phyloP scores from a whole-genome alignment of 2,888 invertebrate species.

The Leucania comma region DNA sequence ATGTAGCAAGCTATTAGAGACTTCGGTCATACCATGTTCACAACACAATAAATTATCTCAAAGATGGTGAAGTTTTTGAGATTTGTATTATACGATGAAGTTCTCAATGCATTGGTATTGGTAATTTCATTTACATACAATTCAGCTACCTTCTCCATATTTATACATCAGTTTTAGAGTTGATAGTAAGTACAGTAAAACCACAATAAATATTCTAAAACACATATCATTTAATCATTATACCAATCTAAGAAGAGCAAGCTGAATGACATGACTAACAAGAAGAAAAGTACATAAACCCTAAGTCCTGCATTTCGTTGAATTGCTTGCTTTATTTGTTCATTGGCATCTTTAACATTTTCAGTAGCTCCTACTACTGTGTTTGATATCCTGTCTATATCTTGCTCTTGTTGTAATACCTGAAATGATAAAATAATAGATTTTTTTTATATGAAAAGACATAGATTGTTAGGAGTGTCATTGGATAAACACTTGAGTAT shows the following conservation, averaged over 20 bases:
- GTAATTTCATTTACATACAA: background rate
- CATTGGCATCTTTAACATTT: constrained; percentile 98
- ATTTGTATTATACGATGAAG: background rate
- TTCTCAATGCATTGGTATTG: background rate
- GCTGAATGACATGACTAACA: constrained; percentile 98
- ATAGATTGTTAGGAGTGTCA: background rate
- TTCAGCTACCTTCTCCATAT: background rate
- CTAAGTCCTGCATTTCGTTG: constrained; percentile 98
- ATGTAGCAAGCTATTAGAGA: too few relatives aligned
- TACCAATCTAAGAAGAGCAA: constrained; percentile 99
- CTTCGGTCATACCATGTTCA: too few relatives aligned
- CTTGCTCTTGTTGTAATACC: constrained; percentile 97
- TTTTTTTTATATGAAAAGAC: background rate
- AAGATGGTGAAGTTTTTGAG: background rate
- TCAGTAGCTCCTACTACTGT: constrained; percentile 98
- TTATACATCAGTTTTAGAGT: background rate
- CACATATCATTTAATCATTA: constrained; percentile 92
- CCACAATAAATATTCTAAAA: constrained; percentile 1
- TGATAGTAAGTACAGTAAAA: background rate
- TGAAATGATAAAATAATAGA: constrained; percentile 69
- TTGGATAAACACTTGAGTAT: background rate
- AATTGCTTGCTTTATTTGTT: constrained; percentile 99
- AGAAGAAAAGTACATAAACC: constrained; percentile 98
- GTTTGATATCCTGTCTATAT: constrained; percentile 97
- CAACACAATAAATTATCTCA: background rate